Evolutionary conservation across 2,888 invertebrate genomes (phyloP), one percentile per base, ranked within the genome.

Genomic region (Brassicogethes aeneus): DNA sequence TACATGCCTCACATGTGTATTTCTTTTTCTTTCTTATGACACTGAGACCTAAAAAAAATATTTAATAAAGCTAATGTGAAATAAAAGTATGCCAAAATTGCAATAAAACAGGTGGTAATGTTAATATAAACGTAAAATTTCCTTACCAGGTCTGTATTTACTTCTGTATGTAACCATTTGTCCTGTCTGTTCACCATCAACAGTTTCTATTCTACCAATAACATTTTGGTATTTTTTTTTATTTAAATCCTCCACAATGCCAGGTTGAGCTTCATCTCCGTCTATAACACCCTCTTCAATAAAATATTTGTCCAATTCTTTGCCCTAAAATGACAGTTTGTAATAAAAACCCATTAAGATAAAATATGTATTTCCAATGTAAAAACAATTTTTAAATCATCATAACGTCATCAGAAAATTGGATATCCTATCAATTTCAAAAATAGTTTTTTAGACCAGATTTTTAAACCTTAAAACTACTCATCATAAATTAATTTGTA

Each of bases 291-390:
- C 85, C 64, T 82, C 81, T 55, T 83, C 80, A 53, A 75, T 74
- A 51, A 84, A 80, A 50, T 85, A 80, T 48, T 79, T 72, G 54
- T 85, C 85, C 37, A 85, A 66, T 64, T 85, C 85, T 62, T 82
- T 81, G 2, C 85, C 85, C 74, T 83, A 44, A 33, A 55, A 45
- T 2, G 39, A 37, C 34, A 40, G 37, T 37, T 12, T 32, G 13
- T 30, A 3, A 40, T 16, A 15, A 36, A 5, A 38, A 39, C 15
- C 16, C 23, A 31, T 31, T 41, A n/a, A 23, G 5, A 30, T 38
- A 33, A 39, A 34, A 39, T 34, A 33, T 7, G 10, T 7, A 10
- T 23, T 23, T 23, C 23, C n/a, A n/a, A n/a, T n/a, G n/a, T n/a
- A n/a, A n/a, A n/a, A n/a, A n/a, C n/a, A n/a, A n/a, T n/a, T n/a